Evolutionary conservation across 2,888 invertebrate species (phyloP).

Genomic region (Allygus modestus): DNA sequence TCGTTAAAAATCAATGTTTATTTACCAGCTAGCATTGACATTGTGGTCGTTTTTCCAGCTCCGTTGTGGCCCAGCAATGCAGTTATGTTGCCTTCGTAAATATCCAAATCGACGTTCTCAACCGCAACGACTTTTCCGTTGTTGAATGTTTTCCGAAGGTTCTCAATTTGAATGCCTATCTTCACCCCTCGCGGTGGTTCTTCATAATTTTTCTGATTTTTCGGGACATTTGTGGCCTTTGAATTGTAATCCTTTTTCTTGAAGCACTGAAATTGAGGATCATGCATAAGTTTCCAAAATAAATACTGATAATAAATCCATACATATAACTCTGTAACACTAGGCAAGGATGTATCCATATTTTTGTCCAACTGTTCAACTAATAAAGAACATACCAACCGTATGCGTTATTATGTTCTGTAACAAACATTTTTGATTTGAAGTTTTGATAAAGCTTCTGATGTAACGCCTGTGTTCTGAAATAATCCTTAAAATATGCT

Average conservation of each 20-base stretch:
- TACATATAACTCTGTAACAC: no score
- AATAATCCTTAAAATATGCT: no score
- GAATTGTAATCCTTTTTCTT: constrained; percentile 27
- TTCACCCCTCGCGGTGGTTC: constrained; percentile 67
- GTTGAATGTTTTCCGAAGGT: constrained; percentile 71
- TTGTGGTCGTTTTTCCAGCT: constrained; percentile 89
- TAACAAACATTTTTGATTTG: no score
- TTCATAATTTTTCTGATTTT: constrained; percentile 73
- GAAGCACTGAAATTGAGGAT: constrained; percentile 29
- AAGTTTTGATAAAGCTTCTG: no score
- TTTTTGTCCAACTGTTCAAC: no score
- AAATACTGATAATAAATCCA: not conserved
- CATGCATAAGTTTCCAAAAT: no score
- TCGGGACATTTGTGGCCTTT: constrained; percentile 11
- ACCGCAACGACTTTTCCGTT: constrained; percentile 73
- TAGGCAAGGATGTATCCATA: no score
- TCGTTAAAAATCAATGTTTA: no score
- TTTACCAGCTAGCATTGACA: constrained; percentile 82
- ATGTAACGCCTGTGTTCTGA: no score
- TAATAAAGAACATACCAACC: no score
- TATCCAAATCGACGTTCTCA: constrained; percentile 78
- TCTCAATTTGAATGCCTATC: constrained; percentile 74
- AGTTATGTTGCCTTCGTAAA: constrained; percentile 91
- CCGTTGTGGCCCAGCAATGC: constrained; percentile 93
- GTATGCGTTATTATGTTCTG: no score